Evolutionary conservation across 2,797 vertebrate genomes (phyloP).

Genomic region (Hydrophis major): DNA sequence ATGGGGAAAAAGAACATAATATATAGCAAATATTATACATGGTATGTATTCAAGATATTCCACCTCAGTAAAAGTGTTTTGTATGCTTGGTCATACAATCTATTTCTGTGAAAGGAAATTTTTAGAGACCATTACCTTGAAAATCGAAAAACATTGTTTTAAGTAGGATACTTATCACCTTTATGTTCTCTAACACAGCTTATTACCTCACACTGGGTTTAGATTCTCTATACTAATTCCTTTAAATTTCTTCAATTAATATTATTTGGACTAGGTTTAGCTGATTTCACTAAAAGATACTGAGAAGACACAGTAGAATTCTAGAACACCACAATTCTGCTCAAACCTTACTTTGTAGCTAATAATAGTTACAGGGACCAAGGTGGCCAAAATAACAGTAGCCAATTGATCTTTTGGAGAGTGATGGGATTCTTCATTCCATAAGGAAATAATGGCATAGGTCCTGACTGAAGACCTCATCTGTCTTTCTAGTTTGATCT

Average conservation of each 20-base stretch:
- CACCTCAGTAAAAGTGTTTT: not conserved
- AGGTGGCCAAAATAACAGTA: not conserved
- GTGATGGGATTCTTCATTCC: not conserved
- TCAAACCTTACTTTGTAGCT: not conserved
- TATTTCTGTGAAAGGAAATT: not conserved
- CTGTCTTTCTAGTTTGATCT: not conserved
- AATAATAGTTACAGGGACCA: not conserved
- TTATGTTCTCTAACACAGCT: not conserved
- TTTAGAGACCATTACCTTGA: not conserved
- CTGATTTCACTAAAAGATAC: not conserved
- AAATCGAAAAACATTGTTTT: not conserved
- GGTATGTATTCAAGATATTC: not conserved
- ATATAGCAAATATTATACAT: not conserved
- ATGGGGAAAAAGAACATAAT: not conserved
- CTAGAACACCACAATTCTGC: no score
- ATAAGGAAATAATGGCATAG: not conserved
- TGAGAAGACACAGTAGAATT: not conserved
- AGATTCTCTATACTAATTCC: not conserved
- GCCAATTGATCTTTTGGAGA: not conserved
- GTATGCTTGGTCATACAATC: not conserved
- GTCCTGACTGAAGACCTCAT: not conserved
- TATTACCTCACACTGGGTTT: not conserved
- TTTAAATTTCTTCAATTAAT: not conserved
- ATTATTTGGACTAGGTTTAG: not conserved
- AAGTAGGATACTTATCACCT: not conserved